Conservation (phyloP, 2,888 invertebrate genomes). For the Herminia tarsipennalis region DNA sequence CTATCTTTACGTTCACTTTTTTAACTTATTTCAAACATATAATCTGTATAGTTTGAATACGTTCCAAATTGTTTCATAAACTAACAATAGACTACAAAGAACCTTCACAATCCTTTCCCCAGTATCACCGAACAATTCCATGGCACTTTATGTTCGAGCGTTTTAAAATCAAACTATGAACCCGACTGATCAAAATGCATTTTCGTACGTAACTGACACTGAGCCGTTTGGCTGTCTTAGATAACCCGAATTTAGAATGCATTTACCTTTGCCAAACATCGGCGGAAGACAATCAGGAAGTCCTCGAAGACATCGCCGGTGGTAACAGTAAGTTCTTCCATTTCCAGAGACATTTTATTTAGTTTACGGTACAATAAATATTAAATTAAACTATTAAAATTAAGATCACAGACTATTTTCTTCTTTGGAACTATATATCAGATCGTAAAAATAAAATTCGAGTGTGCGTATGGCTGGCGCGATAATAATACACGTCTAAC, state of each 20-base stretch:
- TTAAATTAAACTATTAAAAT: slow-evolving; percentile 52
- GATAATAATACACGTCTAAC: slow-evolving; percentile 51
- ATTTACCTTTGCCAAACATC: slow-evolving; percentile 89
- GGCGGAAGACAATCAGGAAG: slow-evolving; percentile 89
- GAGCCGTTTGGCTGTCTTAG: slow-evolving; percentile 45
- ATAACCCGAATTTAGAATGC: slow-evolving; percentile 74
- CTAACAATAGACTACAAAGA: slow-evolving; percentile 19
- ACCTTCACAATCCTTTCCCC: slow-evolving; percentile 70
- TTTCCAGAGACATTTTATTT: slow-evolving; percentile 87
- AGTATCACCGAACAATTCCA: slow-evolving; percentile 63
- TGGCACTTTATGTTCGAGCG: slow-evolving; percentile 41
- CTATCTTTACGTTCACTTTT: no score
- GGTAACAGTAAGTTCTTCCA: slow-evolving; percentile 86
- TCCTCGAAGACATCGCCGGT: slow-evolving; percentile 91
- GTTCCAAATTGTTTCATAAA: slow-evolving; percentile 32
- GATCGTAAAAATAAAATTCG: slow-evolving; percentile 69
- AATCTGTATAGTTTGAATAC: slow-evolving; percentile 25
- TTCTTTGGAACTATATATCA: slow-evolving; percentile 74
- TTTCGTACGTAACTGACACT: slow-evolving; percentile 54
- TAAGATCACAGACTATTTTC: slow-evolving; percentile 73
- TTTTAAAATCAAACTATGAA: slow-evolving; percentile 25
- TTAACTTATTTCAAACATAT: background rate
- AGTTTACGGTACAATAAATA: slow-evolving; percentile 53
- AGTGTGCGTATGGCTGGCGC: slow-evolving; percentile 56
- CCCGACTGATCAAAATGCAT: slow-evolving; percentile 43